A percentile compares a stretch with the other conserved stretches of the same genome.
phyloP scores from a whole-genome alignment of 2,113 vertebrate species.

The Phalacrocorax pelagicus region DNA sequence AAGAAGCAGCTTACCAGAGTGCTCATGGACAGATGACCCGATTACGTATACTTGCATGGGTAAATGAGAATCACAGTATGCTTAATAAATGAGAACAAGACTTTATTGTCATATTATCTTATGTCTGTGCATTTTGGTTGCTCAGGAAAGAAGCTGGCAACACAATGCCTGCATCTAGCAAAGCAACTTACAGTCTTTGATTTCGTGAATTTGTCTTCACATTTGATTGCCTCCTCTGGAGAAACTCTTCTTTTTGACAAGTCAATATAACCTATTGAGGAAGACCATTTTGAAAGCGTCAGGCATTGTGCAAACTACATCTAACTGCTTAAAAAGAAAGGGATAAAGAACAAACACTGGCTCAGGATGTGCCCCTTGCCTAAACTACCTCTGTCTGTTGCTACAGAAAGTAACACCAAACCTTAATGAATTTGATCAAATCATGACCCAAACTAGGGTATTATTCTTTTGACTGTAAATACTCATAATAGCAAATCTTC shows the following conservation, averaged over 20 bases:
- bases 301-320: neutral
- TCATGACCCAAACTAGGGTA: neutral
- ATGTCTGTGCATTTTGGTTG: neutral
- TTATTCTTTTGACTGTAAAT: neutral
- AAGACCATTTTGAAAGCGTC: neutral
- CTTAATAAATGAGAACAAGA: neutral
- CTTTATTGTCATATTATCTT: neutral
- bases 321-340: neutral
- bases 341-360: neutral
- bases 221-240: constrained; percentile 97
- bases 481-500: neutral
- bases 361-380: neutral
- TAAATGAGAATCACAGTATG: neutral
- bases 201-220: constrained; percentile 99
- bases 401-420: neutral
- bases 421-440: neutral
- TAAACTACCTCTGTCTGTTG: neutral
- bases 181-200: constrained; percentile 92
- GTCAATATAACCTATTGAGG: constrained; percentile 90
- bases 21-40: neutral
- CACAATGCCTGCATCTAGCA: neutral
- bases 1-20: neutral
- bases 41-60: neutral
- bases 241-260: constrained; percentile 99
- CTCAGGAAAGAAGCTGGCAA: neutral